Conservation (phyloP, 2,888 invertebrate species). For the Orthosia cruda region DNA sequence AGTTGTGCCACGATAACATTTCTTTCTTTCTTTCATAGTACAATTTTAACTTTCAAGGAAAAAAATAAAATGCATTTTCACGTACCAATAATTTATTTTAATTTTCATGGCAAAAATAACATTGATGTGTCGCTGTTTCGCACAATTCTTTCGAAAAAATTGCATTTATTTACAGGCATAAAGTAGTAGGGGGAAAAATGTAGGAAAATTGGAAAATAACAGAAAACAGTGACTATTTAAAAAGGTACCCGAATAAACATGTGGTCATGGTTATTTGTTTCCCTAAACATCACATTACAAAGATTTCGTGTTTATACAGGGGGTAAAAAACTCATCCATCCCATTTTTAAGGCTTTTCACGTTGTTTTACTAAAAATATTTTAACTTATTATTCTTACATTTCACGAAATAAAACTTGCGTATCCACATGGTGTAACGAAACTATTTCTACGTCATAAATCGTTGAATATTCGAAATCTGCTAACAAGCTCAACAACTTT, state of each 20-base stretch:
- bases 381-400: too few species aligned
- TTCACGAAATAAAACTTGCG: neutral
- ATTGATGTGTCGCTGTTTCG: slow-evolving; percentile 74
- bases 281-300: neutral
- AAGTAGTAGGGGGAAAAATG: neutral
- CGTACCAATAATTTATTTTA: slow-evolving; percentile 81
- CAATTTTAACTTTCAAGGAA: neutral
- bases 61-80: slow-evolving; percentile 56
- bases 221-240: neutral
- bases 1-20: too few species aligned
- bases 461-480: slow-evolving; percentile 19
- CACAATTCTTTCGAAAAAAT: slow-evolving; percentile 60
- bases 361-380: too few species aligned
- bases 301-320: slow-evolving; percentile 3
- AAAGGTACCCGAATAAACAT: neutral
- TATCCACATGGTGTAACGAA: neutral
- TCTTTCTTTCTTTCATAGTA: too few species aligned
- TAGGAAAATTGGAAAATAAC: neutral
- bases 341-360: too few species aligned
- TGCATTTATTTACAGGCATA: slow-evolving; percentile 22
- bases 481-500: slow-evolving; percentile 50
- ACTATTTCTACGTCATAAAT: neutral
- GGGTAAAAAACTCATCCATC: neutral
- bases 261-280: neutral
- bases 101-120: slow-evolving; percentile 85